Conservation (phyloP, 2,113 vertebrate species). For the Colossoma macropomum region DNA sequence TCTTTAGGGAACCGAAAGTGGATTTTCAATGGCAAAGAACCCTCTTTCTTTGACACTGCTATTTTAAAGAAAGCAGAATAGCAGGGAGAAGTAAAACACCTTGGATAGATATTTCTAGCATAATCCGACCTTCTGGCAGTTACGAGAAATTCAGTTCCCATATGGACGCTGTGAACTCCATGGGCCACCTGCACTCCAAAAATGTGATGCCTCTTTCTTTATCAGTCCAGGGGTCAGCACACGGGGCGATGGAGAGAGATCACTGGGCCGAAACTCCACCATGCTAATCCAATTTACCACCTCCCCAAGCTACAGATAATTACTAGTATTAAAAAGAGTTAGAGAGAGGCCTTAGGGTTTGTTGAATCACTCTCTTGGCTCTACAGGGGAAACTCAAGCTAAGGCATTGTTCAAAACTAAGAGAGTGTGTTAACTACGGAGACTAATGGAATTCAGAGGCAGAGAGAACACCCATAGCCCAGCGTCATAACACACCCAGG, state of each 20-base stretch:
- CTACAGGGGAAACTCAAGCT: slow-evolving; percentile 77
- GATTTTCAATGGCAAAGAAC: too few species aligned
- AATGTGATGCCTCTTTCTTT: slow-evolving; percentile 68
- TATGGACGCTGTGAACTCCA: slow-evolving; percentile 90
- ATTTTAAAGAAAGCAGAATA: slow-evolving; percentile 81
- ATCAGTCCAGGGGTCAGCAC: slow-evolving; percentile 90
- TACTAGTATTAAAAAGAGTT: slow-evolving; percentile 88
- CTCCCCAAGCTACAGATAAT: slow-evolving; percentile 93
- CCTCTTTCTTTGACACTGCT: slow-evolving; percentile 59
- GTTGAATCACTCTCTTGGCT: slow-evolving; percentile 51
- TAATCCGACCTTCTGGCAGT: slow-evolving; percentile 85
- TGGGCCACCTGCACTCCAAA: slow-evolving; percentile 81
- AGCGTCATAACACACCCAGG: slow-evolving; percentile 17
- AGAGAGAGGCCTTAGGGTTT: slow-evolving; percentile 62
- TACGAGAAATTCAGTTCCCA: slow-evolving; percentile 85
- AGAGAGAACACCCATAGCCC: slow-evolving; percentile 29
- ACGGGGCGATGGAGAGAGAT: slow-evolving; percentile 87
- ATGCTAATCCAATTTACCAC: slow-evolving; percentile 97
- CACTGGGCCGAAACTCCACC: slow-evolving; percentile 89
- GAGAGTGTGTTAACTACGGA: slow-evolving; percentile 84
- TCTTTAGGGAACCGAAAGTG: too few species aligned
- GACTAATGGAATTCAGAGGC: slow-evolving; percentile 74
- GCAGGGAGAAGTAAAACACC: slow-evolving; percentile 85
- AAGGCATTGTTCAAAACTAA: slow-evolving; percentile 77
- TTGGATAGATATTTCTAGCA: slow-evolving; percentile 84